These are phyloP conservation scores for Acrossocheilus fasciatus DNA, from an alignment of 2,797 vertebrate genomes.

Conservation along the genomic window DNA sequence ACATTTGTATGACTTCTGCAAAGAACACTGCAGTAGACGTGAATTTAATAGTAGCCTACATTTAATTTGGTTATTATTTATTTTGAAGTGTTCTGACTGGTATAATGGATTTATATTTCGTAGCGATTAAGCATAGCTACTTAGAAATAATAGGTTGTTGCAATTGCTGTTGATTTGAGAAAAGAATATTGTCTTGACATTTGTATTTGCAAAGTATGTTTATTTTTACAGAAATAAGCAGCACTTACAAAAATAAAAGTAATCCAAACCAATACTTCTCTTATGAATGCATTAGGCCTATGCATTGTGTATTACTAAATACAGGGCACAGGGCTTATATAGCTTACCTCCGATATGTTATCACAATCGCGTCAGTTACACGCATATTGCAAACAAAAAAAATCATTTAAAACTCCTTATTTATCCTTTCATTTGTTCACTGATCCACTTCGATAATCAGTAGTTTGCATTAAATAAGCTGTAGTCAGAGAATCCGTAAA, in stretches of 20 bases:
- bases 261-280: slow-evolving; percentile 51
- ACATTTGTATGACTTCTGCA: neutral
- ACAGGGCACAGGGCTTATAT: neutral
- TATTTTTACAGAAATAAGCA: slow-evolving; percentile 98
- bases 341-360: slow-evolving; percentile 47
- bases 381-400: slow-evolving; percentile 13
- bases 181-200: slow-evolving; percentile 66
- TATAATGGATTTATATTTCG: neutral
- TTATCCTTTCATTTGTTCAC: slow-evolving; percentile 15
- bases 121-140: neutral
- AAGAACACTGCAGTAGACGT: neutral
- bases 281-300: neutral
- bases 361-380: slow-evolving; percentile 15
- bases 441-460: slow-evolving; percentile 70
- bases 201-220: slow-evolving; percentile 90
- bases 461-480: slow-evolving; percentile 91
- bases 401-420: neutral
- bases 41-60: neutral
- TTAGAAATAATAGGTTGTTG: neutral
- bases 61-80: neutral
- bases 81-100: neutral
- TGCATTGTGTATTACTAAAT: neutral
- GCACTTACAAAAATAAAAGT: slow-evolving; percentile 94
- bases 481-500: slow-evolving; percentile 93
- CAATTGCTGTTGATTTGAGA: slow-evolving; percentile 11